phyloP scores from a whole-genome alignment of 2,888 invertebrate species.

The Eudemis profundana region DNA sequence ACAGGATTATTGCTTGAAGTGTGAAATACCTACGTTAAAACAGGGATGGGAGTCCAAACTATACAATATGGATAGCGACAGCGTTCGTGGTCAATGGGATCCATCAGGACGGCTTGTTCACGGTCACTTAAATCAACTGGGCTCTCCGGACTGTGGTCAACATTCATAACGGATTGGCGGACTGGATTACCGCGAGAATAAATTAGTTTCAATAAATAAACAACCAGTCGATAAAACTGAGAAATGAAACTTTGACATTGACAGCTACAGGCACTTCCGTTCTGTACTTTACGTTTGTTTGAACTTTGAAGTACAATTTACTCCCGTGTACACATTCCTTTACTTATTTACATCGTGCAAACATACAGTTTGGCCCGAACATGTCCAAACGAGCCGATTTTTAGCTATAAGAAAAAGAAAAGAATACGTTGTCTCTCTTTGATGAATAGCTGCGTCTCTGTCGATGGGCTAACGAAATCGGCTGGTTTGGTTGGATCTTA shows the following conservation, averaged over 20 bases:
- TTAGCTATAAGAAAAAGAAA: too few species aligned
- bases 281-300: conserved; percentile 6
- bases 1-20: background rate
- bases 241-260: conserved; percentile 29
- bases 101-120: conserved; percentile 74
- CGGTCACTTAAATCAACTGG: conserved; percentile 63
- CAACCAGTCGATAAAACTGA: conserved; percentile 28
- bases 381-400: too few species aligned
- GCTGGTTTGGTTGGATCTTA: too few species aligned
- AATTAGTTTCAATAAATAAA: conserved; percentile 37
- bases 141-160: conserved; percentile 68
- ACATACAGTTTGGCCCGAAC: too few species aligned
- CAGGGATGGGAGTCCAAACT: conserved; percentile 98
- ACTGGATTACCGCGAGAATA: conserved; percentile 27
- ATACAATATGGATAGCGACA: conserved; percentile 95
- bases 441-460: too few species aligned
- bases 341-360: too few species aligned
- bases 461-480: too few species aligned
- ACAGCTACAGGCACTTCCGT: background rate
- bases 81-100: conserved; percentile 84
- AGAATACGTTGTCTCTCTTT: too few species aligned
- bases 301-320: too few species aligned
- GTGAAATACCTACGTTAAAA: conserved; percentile 89
- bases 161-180: conserved; percentile 60
- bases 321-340: too few species aligned